Base-by-base conservation (phyloP, 2,797 vertebrate species). In the Carapus acus region DNA sequence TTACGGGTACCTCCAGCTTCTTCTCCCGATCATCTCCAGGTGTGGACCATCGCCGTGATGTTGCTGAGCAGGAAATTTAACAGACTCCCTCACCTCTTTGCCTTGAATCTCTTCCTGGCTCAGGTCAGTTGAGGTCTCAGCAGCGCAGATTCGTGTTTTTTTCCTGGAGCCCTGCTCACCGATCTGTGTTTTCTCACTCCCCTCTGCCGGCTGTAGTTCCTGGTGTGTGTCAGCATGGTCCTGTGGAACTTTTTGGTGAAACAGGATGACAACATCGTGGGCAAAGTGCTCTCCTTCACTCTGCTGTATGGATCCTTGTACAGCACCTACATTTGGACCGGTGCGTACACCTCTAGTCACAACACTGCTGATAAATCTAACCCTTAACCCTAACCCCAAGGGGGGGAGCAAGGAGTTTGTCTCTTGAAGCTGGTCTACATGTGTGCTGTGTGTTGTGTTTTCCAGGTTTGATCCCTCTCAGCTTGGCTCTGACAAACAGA, bases 281-380 rank as follows among this genome's bases (percentile, higher is more conserved):
- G 89, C 40, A 93, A 93, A 74, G 90, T 91, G 38, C 75, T 97
- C 18, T 90, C 90, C 22, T 98, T 97, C 82, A 89, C 89, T 29
- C 67, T 98, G 49, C 88, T 98, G 15, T 98, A 97, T 43, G 92
- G 93, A n/a, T 92, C 94, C 18, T 87, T 98, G 61, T 98, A 97
- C 74, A 93, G 94, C 84, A 93, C 93, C 27, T 98, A 96, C 70
- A 66, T 96, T 2, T 98, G 96, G 96, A 92, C 95, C 78, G 95
- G 96, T 94, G 78, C 27, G 88, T 82, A 69, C 49, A 41, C 18
- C 78, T 67, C 55, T 48, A 31, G 23, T 39, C 1, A 43, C 4
- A 27, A 6, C 2, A 1, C n/a, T n/a, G n/a, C n/a, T n/a, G n/a
- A n/a, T n/a, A n/a, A n/a, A n/a, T n/a, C n/a, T n/a, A n/a, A n/a